Percentiles rank a stretch among this genome's conserved stretches.
phyloP scores from a whole-genome alignment of 2,797 vertebrate species.

The Nannoperca obscura region DNA sequence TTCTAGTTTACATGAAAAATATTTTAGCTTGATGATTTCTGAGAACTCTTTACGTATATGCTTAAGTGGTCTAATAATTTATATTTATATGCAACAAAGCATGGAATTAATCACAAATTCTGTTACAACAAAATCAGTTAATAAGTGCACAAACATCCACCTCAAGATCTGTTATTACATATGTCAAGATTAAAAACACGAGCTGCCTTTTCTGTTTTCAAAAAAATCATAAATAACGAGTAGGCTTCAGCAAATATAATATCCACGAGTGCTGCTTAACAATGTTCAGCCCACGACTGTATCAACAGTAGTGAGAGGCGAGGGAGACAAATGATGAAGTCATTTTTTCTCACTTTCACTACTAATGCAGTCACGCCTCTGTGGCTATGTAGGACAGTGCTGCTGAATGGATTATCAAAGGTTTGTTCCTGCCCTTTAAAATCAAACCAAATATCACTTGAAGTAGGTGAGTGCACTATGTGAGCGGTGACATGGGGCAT shows the following conservation, averaged over 20 bases:
- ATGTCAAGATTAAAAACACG: background rate
- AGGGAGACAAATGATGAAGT: conserved; percentile 53
- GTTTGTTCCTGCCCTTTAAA: conserved; percentile 46
- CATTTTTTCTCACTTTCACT: conserved; percentile 74
- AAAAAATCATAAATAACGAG: conserved; percentile 33
- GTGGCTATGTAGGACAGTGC: conserved; percentile 64
- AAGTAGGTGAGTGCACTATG: conserved; percentile 16
- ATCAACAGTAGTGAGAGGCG: conserved; percentile 34
- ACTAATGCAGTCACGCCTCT: conserved; percentile 61
- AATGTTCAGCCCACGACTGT: conserved; percentile 42
- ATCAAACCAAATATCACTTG: conserved; percentile 31
- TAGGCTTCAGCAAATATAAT: conserved; percentile 24
- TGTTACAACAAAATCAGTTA: background rate
- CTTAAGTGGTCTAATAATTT: conserved; percentile 24
- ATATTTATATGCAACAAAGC: conserved; percentile 5
- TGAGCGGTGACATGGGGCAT: conserved; percentile 21
- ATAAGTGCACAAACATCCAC: background rate
- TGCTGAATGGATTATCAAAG: conserved; percentile 66
- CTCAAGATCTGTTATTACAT: background rate
- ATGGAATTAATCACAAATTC: conserved; percentile 5
- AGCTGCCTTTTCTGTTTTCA: conserved; percentile 3
- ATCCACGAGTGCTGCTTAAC: conserved; percentile 26
- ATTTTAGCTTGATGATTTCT: conserved; percentile 19
- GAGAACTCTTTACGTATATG: conserved; percentile 25
- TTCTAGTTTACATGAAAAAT: conserved; percentile 21